These are phyloP conservation scores for Lysiphlebus fabarum DNA, from an alignment of 1,140 invertebrate species.

Conservation along the genomic window DNA sequence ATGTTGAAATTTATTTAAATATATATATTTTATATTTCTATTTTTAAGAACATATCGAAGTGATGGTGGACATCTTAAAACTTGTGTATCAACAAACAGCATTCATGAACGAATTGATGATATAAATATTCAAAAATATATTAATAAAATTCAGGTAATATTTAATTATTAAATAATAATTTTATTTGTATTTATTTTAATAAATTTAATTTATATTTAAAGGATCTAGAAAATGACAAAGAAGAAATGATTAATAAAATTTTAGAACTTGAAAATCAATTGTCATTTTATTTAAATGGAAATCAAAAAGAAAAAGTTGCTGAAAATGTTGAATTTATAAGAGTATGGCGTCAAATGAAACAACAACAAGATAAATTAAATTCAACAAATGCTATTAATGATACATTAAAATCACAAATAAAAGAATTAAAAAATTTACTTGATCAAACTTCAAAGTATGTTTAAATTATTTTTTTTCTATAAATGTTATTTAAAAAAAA, in stretches of 20 bases:
- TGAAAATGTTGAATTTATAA: slow-evolving; percentile 50
- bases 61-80: slow-evolving; percentile 41
- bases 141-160: slow-evolving; percentile 42
- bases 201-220: not conserved
- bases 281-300: slow-evolving; percentile 28
- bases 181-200: too few relatives aligned
- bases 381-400: slow-evolving; percentile 33
- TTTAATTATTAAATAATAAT: not conserved
- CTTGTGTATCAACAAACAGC: slow-evolving; percentile 28
- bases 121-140: slow-evolving; percentile 29
- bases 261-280: slow-evolving; percentile 40
- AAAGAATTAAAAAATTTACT: slow-evolving; percentile 37
- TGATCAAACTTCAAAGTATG: slow-evolving; percentile 39
- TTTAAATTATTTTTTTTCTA: not conserved
- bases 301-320: slow-evolving; percentile 43
- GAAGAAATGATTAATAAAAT: slow-evolving; percentile 40
- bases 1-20: not conserved
- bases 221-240: slow-evolving; percentile 44
- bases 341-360: slow-evolving; percentile 46
- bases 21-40: not conserved
- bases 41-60: slow-evolving; percentile 45
- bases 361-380: slow-evolving; percentile 43
- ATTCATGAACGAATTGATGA: slow-evolving; percentile 35
- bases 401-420: slow-evolving; percentile 36
- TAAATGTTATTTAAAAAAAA: not conserved